Base-by-base conservation (phyloP, 2,113 vertebrate species). In the Noturus placidus region DNA sequence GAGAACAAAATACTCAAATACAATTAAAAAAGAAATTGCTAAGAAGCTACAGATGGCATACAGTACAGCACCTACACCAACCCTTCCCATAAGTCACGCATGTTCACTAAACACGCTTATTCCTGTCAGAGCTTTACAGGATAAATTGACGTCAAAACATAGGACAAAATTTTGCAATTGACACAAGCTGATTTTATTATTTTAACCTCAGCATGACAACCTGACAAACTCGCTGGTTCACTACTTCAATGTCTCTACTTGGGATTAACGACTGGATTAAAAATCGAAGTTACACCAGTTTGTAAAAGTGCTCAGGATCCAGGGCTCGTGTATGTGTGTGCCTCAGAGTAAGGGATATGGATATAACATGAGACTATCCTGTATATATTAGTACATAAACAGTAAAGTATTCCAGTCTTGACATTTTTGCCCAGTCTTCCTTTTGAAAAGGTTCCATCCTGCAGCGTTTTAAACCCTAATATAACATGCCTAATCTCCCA, bases 281-380 rank as follows among this genome's bases (percentile, higher is more conserved):
- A 65, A 54, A 15, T 59, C 33, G 9, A 72, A 54, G 38, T 33
- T 54, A 52, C 69, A 70, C 69, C 42, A 76, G 17, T 77, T 77
- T 72, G 33, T 30, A 63, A 87, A 87, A 83, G 42, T 87, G 86
- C 80, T 87, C 82, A 77, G 80, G 69, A 83, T 87, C 56, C 38
- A 77, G 70, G 46, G 57, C 42, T 54, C 19, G 2, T 83, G 13
- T 87, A 20, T 77, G 3, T 11, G 42, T 72, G 25, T 42, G 22
- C 11, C 17, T 56, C 22, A 76, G 33, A 35, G 13, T 80, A 54
- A 30, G 52, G 27, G 8, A 22, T 35, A 2, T 52, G 27, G 17
- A 74, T 35, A 13, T 38, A 52, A 17, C 3, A 30, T 69, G 10
- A 83, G 42, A n/a, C 69, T 33, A 83, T 35, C 59, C 8, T 8